These are phyloP conservation scores for Euphonia xanthogaster DNA, from an alignment of 2,797 vertebrate species.

Conservation along the genomic window DNA sequence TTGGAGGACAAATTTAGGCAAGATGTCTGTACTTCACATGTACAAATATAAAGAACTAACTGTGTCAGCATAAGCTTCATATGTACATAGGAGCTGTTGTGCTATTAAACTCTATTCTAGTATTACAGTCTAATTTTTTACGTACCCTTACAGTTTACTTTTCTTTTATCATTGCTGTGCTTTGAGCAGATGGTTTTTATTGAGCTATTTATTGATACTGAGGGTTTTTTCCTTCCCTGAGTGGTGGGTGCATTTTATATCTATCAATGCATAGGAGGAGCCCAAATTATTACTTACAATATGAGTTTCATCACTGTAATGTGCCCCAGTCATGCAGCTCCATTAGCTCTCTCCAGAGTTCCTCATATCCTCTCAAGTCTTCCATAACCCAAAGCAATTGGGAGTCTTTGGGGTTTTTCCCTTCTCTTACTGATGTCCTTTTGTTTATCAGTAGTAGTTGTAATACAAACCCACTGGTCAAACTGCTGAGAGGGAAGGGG, in stretches of 20 bases:
- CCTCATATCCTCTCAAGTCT: not conserved
- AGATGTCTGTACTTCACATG: not conserved
- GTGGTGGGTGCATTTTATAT: conserved; percentile 21
- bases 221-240: conserved; percentile 4
- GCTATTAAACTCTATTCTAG: not conserved
- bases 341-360: not conserved
- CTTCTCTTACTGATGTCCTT: not conserved
- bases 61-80: not conserved
- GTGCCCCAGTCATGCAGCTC: not conserved
- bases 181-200: conserved; percentile 48
- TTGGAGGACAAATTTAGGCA: not conserved
- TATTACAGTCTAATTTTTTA: conserved; percentile 19
- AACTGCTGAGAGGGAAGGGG: not conserved
- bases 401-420: not conserved
- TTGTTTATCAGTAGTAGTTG: not conserved
- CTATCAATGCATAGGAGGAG: conserved; percentile 14
- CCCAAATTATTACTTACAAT: conserved; percentile 22
- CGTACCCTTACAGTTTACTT: conserved; percentile 47
- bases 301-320: not conserved
- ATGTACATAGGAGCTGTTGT: not conserved
- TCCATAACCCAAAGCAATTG: not conserved
- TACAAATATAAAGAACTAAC: not conserved
- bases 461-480: not conserved
- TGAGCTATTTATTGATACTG: conserved; percentile 37
- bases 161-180: conserved; percentile 5